Percentiles rank a stretch among this genome's conserved stretches.
Conservation (phyloP, 2,888 invertebrate genomes). For the Platycnemis pennipes region DNA sequence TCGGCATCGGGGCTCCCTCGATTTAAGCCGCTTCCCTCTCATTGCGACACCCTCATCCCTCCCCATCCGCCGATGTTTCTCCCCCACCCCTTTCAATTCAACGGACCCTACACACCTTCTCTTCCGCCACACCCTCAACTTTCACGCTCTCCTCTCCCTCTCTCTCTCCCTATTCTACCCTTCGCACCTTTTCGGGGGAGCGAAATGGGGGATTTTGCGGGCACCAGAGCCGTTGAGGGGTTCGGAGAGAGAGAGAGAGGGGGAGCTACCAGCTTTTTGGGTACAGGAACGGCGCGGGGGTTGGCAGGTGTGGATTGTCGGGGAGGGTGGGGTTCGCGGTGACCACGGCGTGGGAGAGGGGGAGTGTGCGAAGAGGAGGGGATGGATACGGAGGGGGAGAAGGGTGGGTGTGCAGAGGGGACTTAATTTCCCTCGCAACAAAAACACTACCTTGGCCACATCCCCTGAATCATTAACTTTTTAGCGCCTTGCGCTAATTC, state of each 20-base stretch:
- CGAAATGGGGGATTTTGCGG: not conserved
- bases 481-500: slow-evolving; percentile 36
- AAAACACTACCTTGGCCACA: slow-evolving; percentile 28
- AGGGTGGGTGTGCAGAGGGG: not conserved
- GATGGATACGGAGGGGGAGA: not conserved
- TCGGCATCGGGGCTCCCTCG: not conserved
- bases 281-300: not conserved
- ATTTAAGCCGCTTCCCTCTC: not conserved
- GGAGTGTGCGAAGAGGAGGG: not conserved
- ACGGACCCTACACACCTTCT: not conserved
- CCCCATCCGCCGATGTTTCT: not conserved
- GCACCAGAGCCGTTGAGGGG: not conserved
- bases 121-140: not conserved
- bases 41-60: not conserved
- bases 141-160: not conserved
- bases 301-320: not conserved
- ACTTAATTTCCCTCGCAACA: slow-evolving; percentile 35
- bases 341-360: not conserved
- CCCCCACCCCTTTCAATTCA: slow-evolving; percentile 5
- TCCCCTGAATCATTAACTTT: slow-evolving; percentile 39
- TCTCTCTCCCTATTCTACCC: not conserved
- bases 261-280: too few relatives aligned
- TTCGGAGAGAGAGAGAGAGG: not conserved
- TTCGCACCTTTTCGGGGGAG: not conserved
- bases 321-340: not conserved